A percentile compares a stretch with the other conserved stretches of the same genome.
These are phyloP conservation scores for Umimayanthus kanabou DNA, from an alignment of 92 coral and sea anemone species.

Conservation along the genomic window DNA sequence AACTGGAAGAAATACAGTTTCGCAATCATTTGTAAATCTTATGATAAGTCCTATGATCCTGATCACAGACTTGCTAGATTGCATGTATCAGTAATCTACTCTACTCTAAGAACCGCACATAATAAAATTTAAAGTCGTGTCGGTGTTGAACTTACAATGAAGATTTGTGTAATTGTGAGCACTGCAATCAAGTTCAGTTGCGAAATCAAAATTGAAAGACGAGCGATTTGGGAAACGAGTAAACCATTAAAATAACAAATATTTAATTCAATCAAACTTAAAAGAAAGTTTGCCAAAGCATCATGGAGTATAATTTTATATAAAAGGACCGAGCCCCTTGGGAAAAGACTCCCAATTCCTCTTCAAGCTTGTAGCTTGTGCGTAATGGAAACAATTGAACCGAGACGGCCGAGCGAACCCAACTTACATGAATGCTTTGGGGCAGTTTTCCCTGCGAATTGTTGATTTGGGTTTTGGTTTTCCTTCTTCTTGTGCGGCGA, in stretches of 20 bases:
- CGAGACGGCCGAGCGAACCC: background rate
- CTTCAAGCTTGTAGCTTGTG: background rate
- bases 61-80: background rate
- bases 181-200: background rate
- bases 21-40: background rate
- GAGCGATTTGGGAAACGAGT: background rate
- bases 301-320: no score
- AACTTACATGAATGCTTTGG: constrained; percentile 84
- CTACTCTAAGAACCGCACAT: background rate
- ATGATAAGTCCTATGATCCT: background rate
- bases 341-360: no score
- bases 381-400: constrained; percentile 1
- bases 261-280: background rate
- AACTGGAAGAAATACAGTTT: background rate
- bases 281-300: background rate
- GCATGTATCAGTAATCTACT: background rate
- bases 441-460: constrained; percentile 81
- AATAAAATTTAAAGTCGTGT: background rate
- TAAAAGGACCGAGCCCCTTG: background rate
- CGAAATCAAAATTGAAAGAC: background rate
- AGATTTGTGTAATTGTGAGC: background rate
- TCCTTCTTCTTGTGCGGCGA: constrained; percentile 96
- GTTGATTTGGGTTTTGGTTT: constrained; percentile 82
- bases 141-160: background rate
- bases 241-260: background rate